Base-by-base conservation (phyloP, 2,888 invertebrate species). In the Octonoba sinensis region DNA sequence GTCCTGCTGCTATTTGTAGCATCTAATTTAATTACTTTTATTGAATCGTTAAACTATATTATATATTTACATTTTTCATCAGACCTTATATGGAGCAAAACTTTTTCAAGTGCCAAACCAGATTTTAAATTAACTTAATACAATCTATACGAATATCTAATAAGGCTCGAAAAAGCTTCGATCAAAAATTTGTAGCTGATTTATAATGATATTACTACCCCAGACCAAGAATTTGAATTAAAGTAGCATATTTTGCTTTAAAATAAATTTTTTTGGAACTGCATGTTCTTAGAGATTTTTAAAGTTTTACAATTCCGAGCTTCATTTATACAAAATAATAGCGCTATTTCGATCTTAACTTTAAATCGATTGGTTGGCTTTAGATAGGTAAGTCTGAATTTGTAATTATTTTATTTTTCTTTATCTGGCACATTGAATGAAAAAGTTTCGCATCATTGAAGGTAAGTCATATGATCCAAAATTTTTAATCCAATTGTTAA, bases 371-470 rank as follows among this genome's bases (percentile, higher is more conserved):
- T 36, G 18, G n/a, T 18, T 54, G 54, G 54, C 54, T 6, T 20
- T 54, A 54, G 54, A 54, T 54, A 62, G 76, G 76, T 76, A 76
- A 76, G 76, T 76, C 51, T 54, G 47, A 59, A 51, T 36, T 27
- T 60, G 67, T 62, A 60, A 54, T 16, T 46, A 54, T 36, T 20
- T 60, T 54, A 46, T 75, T 75, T 62, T 49, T n/a, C 62, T 54
- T 59, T 20, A 12, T 22, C 36, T 69, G 69, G 76, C 76, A 76
- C 76, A 76, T 62, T 49, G 76, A 51, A 69, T 62, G 69, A 69
- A 76, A 76, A 76, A 69, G 67, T 76, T 69, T 69, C 76, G 69
- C 62, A 44, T 57, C 27, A 36, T 76, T 54, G 62, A 62, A 69
- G 76, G 76, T 76, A 76, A 76, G 76, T 76, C 47, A 3, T 8